These are phyloP conservation scores for Carlito syrichta DNA, from an alignment of 2,113 vertebrate genomes.

Conservation along the genomic window DNA sequence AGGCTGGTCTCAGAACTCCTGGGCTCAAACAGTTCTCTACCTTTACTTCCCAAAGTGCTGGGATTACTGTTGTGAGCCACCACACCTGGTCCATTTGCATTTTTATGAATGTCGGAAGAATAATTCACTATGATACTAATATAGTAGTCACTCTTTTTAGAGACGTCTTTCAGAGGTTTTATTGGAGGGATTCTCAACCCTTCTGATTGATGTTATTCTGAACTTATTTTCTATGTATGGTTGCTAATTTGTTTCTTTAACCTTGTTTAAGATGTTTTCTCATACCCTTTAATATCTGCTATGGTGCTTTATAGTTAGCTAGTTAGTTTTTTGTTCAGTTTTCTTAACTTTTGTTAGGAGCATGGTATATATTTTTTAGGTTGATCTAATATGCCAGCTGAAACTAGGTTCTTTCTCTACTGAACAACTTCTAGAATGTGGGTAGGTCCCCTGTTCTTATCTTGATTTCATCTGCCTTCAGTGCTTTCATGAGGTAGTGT, in stretches of 20 bases:
- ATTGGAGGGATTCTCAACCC: not conserved
- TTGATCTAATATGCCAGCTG: not conserved
- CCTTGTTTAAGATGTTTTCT: slow-evolving; percentile 18
- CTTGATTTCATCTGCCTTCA: slow-evolving; percentile 27
- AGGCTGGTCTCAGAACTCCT: too few relatives aligned
- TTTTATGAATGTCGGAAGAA: not conserved
- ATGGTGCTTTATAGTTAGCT: not conserved
- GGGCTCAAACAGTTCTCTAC: too few relatives aligned
- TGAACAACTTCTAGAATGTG: slow-evolving; percentile 25
- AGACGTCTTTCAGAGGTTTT: not conserved
- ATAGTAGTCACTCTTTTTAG: not conserved
- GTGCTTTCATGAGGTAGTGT: slow-evolving; percentile 11
- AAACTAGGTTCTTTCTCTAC: not conserved
- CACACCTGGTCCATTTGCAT: too few relatives aligned
- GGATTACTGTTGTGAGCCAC: too few relatives aligned
- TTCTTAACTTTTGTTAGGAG: slow-evolving; percentile 25
- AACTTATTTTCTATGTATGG: slow-evolving; percentile 7
- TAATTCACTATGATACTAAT: not conserved
- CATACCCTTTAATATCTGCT: not conserved
- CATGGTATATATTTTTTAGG: not conserved
- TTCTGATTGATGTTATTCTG: not conserved
- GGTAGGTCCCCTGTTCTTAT: not conserved
- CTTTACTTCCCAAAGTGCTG: too few relatives aligned
- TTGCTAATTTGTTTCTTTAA: not conserved
- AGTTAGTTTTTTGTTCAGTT: not conserved